Evolutionary conservation across 2,888 invertebrate genomes (phyloP).

Genomic region (Agriopis marginaria): DNA sequence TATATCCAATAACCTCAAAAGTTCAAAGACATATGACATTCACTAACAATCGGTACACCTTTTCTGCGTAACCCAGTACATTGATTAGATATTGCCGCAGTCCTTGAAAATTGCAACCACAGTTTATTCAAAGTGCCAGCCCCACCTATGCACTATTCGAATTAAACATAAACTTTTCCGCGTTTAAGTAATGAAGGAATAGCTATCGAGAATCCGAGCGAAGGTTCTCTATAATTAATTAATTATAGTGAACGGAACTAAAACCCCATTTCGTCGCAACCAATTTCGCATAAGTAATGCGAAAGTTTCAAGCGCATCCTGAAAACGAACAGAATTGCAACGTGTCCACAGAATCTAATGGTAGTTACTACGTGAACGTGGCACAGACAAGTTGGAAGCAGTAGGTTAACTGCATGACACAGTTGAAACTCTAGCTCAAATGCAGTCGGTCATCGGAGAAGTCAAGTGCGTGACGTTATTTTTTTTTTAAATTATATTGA

Average conservation of each 20-base stretch:
- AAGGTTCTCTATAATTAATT: conserved; percentile 12
- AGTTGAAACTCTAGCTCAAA: background rate
- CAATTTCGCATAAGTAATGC: conserved; percentile 26
- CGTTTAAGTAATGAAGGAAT: conserved; percentile 3
- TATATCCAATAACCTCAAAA: too few species aligned
- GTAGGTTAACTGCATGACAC: background rate
- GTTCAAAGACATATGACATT: too few species aligned
- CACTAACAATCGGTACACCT: too few species aligned
- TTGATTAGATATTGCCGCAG: too few species aligned
- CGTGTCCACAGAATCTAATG: background rate
- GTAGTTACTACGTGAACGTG: background rate
- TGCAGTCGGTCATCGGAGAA: background rate
- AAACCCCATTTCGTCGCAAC: conserved; percentile 23
- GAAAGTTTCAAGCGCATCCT: conserved; percentile 12
- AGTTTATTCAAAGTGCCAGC: background rate
- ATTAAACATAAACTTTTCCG: background rate
- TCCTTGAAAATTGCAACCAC: background rate
- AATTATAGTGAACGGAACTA: conserved; percentile 15
- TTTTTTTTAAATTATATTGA: too few species aligned
- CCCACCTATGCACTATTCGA: background rate
- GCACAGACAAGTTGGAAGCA: background rate
- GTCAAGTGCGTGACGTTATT: background rate
- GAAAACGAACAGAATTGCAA: conserved; percentile 2
- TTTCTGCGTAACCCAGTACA: too few species aligned
- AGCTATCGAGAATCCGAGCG: conserved; percentile 8